A percentile compares a stretch with the other conserved stretches of the same genome.
These are phyloP conservation scores for Heliangelus exortis DNA, from an alignment of 2,797 vertebrate genomes.

Conservation along the genomic window DNA sequence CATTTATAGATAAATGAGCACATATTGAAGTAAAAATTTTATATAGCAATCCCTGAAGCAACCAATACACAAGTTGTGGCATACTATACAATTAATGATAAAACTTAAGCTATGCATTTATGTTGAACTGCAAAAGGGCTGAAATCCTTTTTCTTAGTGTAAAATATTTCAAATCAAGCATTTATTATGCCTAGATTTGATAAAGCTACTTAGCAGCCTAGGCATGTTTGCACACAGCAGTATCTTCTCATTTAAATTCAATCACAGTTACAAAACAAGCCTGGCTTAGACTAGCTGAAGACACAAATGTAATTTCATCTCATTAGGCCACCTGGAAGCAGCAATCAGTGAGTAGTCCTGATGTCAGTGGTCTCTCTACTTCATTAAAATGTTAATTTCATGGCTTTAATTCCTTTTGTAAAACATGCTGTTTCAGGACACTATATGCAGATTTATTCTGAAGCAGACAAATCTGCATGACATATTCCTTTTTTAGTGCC, in stretches of 20 bases:
- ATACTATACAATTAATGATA: not conserved
- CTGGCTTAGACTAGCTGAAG: constrained; percentile 76
- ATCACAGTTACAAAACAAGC: constrained; percentile 79
- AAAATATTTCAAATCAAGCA: constrained; percentile 69
- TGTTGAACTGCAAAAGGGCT: constrained; percentile 8
- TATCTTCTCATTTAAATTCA: constrained; percentile 82
- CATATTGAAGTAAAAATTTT: constrained; percentile 24
- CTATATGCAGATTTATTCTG: constrained; percentile 76
- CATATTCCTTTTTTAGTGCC: constrained; percentile 71
- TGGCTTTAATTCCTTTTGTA: constrained; percentile 80
- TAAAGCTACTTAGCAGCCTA: constrained; percentile 76
- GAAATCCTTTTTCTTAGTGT: constrained; percentile 28
- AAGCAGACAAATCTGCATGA: constrained; percentile 68
- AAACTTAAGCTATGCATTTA: not conserved
- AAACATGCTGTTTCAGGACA: constrained; percentile 72
- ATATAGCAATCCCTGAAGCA: not conserved
- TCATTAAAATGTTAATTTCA: constrained; percentile 86
- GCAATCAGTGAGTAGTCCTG: constrained; percentile 77
- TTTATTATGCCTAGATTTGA: constrained; percentile 66
- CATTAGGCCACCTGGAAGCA: constrained; percentile 83
- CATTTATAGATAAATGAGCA: not conserved
- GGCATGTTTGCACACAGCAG: constrained; percentile 83
- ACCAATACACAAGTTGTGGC: not conserved
- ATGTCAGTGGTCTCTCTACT: constrained; percentile 78
- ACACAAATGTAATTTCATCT: constrained; percentile 84